phyloP scores from a whole-genome alignment of 2,797 vertebrate genomes.

The Chelon auratus region DNA sequence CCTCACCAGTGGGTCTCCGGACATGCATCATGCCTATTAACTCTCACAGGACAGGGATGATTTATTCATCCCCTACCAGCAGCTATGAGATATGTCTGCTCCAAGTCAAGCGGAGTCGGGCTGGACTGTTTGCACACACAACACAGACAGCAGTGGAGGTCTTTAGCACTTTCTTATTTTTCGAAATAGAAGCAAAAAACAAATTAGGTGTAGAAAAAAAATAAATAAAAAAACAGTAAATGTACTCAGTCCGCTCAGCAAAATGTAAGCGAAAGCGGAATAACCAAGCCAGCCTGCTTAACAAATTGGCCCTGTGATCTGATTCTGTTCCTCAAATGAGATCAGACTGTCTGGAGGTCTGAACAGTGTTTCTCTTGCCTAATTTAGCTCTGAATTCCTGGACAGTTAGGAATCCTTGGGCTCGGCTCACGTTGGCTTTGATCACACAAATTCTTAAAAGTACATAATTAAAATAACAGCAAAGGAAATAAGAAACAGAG shows the following conservation, averaged over 20 bases:
- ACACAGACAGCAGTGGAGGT: background rate
- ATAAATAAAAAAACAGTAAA: background rate
- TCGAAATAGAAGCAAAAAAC: background rate
- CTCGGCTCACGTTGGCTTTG: conserved; percentile 58
- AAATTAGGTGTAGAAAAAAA: background rate
- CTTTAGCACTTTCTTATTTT: background rate
- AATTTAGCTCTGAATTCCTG: conserved; percentile 63
- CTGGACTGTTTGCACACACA: conserved; percentile 5
- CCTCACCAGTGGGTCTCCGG: conserved; percentile 34
- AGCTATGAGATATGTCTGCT: conserved; percentile 61
- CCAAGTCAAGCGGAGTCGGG: background rate
- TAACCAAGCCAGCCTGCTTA: conserved; percentile 33
- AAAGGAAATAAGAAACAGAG: conserved; percentile 61
- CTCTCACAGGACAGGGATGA: conserved; percentile 55
- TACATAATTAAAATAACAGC: conserved; percentile 40
- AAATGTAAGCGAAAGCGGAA: conserved; percentile 14
- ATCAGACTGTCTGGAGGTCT: conserved; percentile 57
- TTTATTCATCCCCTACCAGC: conserved; percentile 66
- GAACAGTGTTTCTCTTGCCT: conserved; percentile 62
- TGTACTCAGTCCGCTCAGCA: conserved; percentile 9
- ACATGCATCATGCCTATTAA: conserved; percentile 68
- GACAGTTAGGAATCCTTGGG: conserved; percentile 51
- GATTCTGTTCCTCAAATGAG: conserved; percentile 62
- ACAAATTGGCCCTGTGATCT: conserved; percentile 35
- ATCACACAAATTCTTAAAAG: conserved; percentile 56